Conservation (phyloP, 2,797 vertebrate species). For the Melanotaenia boesemani region DNA sequence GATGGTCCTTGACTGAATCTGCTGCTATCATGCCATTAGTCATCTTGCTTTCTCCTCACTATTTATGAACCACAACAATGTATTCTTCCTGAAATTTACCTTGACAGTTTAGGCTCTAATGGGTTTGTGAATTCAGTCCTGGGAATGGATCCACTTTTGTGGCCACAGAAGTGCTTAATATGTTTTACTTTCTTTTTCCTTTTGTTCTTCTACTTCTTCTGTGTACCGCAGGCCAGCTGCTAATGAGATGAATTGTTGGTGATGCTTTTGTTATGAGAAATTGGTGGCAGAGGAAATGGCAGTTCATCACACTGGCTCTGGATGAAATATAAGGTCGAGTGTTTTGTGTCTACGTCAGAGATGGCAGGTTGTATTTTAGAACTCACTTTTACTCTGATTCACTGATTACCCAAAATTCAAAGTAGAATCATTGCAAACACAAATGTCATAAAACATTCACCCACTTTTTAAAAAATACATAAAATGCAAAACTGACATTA, state of each 20-base stretch:
- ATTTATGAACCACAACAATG: slow-evolving; percentile 40
- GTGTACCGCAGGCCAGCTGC: slow-evolving; percentile 26
- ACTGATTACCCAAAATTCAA: slow-evolving; percentile 35
- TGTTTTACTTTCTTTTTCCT: slow-evolving; percentile 2
- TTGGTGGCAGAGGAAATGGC: slow-evolving; percentile 28
- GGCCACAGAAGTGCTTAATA: slow-evolving; percentile 20
- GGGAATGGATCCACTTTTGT: slow-evolving; percentile 47
- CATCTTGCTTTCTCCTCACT: slow-evolving; percentile 34
- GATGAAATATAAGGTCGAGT: slow-evolving; percentile 12
- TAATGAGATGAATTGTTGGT: slow-evolving; percentile 56
- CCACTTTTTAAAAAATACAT: slow-evolving; percentile 42
- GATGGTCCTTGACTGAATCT: slow-evolving; percentile 60
- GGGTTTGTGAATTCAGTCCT: slow-evolving; percentile 65
- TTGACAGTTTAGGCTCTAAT: slow-evolving; percentile 65
- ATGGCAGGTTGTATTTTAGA: slow-evolving; percentile 46
- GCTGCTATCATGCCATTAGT: slow-evolving; percentile 47
- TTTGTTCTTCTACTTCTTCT: background rate
- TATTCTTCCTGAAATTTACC: slow-evolving; percentile 47
- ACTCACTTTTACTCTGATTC: slow-evolving; percentile 46
- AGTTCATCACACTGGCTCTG: slow-evolving; percentile 34
- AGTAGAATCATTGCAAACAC: background rate
- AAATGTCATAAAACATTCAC: slow-evolving; percentile 42
- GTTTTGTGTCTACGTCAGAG: slow-evolving; percentile 13
- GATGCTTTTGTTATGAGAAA: slow-evolving; percentile 47
- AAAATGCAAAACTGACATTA: slow-evolving; percentile 14